phyloP scores from a whole-genome alignment of 2,113 vertebrate species.

The Mionectes macconnelli region DNA sequence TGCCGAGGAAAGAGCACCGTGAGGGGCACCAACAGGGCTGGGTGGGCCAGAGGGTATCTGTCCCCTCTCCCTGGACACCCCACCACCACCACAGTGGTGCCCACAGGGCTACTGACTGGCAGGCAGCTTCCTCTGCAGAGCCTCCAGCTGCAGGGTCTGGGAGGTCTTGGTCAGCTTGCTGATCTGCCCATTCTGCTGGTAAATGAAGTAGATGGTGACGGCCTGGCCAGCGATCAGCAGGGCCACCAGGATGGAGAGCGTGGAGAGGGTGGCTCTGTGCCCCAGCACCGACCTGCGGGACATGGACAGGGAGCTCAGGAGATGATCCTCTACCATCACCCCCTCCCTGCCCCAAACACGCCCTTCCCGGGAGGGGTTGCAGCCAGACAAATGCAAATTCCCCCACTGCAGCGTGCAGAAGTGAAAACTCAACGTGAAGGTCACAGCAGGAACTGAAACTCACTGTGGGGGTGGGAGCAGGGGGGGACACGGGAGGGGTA shows the following conservation, averaged over 20 bases:
- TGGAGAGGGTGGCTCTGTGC: conserved; percentile 71
- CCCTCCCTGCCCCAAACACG: not conserved
- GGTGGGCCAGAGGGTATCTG: rapidly evolving
- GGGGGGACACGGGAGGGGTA: not conserved
- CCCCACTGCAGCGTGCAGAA: not conserved
- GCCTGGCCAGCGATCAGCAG: conserved; percentile 89
- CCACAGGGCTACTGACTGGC: conserved; percentile 58
- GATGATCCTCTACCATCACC: not conserved
- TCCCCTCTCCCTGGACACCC: not conserved
- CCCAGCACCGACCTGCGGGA: conserved; percentile 53
- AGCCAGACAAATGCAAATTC: not conserved
- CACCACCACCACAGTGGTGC: not conserved
- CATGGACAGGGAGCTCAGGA: not conserved
- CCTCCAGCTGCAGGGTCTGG: conserved; percentile 76
- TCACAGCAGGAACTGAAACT: not conserved
- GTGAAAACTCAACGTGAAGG: not conserved
- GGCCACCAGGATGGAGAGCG: conserved; percentile 82
- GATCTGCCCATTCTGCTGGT: conserved; percentile 83
- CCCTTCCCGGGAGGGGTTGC: not conserved
- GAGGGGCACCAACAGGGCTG: rapidly evolving
- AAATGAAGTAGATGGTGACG: conserved; percentile 84
- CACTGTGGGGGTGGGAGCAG: rapidly evolving
- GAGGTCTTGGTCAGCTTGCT: conserved; percentile 75
- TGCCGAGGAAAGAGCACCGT: not conserved
- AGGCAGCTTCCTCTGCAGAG: conserved; percentile 68